Conservation (phyloP, 2,113 vertebrate species). For the Labrus mixtus region DNA sequence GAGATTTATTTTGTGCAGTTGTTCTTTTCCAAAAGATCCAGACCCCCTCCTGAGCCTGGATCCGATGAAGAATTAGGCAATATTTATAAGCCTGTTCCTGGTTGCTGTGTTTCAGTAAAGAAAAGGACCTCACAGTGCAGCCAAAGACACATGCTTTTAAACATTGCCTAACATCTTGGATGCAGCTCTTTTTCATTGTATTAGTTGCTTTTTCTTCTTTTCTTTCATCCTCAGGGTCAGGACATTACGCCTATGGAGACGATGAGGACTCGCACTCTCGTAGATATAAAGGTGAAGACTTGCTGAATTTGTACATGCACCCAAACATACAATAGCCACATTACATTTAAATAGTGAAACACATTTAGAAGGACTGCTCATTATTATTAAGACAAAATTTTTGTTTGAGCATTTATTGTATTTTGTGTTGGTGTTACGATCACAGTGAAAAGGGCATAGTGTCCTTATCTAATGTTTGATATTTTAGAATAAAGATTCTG, state of each 20-base stretch:
- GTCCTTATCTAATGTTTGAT: background rate
- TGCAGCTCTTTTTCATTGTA: slow-evolving; percentile 32
- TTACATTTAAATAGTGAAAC: background rate
- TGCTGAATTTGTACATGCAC: slow-evolving; percentile 7
- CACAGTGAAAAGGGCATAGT: background rate
- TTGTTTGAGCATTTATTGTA: background rate
- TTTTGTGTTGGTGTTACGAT: background rate
- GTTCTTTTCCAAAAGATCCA: slow-evolving; percentile 53
- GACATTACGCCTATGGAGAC: slow-evolving; percentile 91
- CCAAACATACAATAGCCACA: background rate
- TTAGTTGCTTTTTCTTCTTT: slow-evolving; percentile 82
- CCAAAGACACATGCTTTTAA: slow-evolving; percentile 51
- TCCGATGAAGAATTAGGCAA: slow-evolving; percentile 64
- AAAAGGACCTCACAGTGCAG: slow-evolving; percentile 10
- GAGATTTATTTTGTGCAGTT: slow-evolving; percentile 46
- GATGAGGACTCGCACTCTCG: slow-evolving; percentile 92
- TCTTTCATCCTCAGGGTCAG: slow-evolving; percentile 92
- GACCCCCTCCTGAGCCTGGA: slow-evolving; percentile 38
- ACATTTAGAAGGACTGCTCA: background rate
- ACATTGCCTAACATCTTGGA: slow-evolving; percentile 67
- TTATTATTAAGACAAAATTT: background rate
- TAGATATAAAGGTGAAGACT: slow-evolving; percentile 92
- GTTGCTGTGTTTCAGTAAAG: slow-evolving; percentile 24
- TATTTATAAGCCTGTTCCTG: slow-evolving; percentile 38
- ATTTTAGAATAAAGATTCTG: no score